Base-by-base conservation (phyloP, 2,797 vertebrate species). In the Enteromius anoplus region DNA sequence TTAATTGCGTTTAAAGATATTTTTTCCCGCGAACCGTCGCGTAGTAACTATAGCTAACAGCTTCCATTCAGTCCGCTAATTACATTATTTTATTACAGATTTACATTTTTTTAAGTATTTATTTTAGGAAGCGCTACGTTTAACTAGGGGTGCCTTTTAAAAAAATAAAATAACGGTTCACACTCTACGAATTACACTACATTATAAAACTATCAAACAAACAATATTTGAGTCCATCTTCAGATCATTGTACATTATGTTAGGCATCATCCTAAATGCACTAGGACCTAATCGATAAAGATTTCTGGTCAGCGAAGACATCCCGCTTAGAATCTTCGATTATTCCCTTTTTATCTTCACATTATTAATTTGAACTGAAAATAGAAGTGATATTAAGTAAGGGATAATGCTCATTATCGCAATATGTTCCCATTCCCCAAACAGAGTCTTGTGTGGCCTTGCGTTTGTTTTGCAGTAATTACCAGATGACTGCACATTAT, bases 401-500 rank as follows among this genome's bases (percentile, higher is more conserved):
- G 0, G 11, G 10, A 75, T 55, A 58, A 75, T 58, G 70, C 71
- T 73, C 49, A 73, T 75, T 55, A 23, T 40, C 3, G 6, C 11
- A 37, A 37, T 4, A 17, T 40, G 34, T 40, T 58, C n/a, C 3
- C 32, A 10, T 7, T 17, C 10, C 12, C 49, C 6, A 55, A 17
- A 3, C 42, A 49, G 12, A 53, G 19, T 55, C 32, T 72, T 53
- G 42, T 29, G 32, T 55, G 19, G 49, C 49, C 19, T 7, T 40
- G 34, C 5, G 21, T 53, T 51, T 58, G 3, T 75, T 75, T 75
- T 40, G 34, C 49, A 55, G 34, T 75, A 58, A 58, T 58, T 34
- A 58, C 51, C 72, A 34, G 72, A 58, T 73, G 29, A 55, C 49
- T 34, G 32, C 29, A 55, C 21, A 75, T 58, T 26, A 75, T 40